phyloP scores from a whole-genome alignment of 2,113 vertebrate genomes.

The Larimichthys polyactis region DNA sequence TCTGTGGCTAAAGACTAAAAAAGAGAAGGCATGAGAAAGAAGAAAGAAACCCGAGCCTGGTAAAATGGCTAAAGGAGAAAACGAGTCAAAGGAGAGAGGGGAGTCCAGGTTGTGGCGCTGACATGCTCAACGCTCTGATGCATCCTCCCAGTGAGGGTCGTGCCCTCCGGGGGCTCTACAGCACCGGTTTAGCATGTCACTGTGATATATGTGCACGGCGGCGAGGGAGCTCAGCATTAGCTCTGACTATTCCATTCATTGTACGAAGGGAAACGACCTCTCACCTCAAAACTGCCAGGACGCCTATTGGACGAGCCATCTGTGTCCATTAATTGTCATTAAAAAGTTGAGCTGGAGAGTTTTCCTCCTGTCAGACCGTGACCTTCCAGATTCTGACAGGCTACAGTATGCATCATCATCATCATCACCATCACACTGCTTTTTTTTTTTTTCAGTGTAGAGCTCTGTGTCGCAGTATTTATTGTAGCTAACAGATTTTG shows the following conservation, averaged over 20 bases:
- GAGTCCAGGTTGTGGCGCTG: constrained; percentile 43
- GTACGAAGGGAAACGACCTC: constrained; percentile 47
- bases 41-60: not conserved
- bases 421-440: not conserved
- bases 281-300: constrained; percentile 33
- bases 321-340: constrained; percentile 67
- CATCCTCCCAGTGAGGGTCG: constrained; percentile 49
- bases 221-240: constrained; percentile 27
- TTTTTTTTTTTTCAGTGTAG: not conserved
- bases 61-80: not conserved
- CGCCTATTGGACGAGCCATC: constrained; percentile 36
- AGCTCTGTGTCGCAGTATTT: constrained; percentile 26
- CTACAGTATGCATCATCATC: constrained; percentile 24
- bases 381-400: not conserved
- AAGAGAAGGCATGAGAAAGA: constrained; percentile 6
- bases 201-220: constrained; percentile 52
- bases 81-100: not conserved
- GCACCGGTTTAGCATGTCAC: constrained; percentile 36
- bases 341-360: constrained; percentile 24
- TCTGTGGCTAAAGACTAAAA: not conserved
- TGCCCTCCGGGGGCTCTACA: constrained; percentile 23
- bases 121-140: constrained; percentile 45
- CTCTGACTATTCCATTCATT: constrained; percentile 34
- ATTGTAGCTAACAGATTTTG: constrained; percentile 38
- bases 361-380: constrained; percentile 14